Percentiles rank a stretch among this genome's conserved stretches.
Conservation (phyloP, 2,797 vertebrate genomes). For the Urosaurus nigricauda region DNA sequence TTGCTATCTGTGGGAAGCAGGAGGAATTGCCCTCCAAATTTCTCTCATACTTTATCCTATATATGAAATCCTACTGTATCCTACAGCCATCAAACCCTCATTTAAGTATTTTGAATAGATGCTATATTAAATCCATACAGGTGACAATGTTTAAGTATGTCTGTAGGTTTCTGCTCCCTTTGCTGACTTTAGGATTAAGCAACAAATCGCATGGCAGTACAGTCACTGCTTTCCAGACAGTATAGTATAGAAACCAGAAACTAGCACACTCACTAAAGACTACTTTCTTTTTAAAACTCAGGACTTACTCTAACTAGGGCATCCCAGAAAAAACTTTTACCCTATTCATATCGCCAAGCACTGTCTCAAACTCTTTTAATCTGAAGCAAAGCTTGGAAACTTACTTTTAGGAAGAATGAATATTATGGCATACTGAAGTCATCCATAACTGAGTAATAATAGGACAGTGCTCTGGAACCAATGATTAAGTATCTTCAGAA, state of each 20-base stretch:
- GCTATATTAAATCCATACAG: neutral
- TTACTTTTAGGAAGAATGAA: neutral
- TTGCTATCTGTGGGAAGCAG: constrained; percentile 31
- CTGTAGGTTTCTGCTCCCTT: neutral
- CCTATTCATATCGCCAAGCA: neutral
- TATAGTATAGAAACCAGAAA: neutral
- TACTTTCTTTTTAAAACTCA: neutral
- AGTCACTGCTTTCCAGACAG: neutral
- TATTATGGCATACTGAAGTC: neutral
- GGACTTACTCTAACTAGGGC: neutral
- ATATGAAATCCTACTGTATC: neutral
- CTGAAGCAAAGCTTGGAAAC: neutral
- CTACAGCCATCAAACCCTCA: neutral
- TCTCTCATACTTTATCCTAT: neutral
- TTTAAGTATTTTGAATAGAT: constrained; percentile 8
- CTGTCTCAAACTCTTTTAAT: neutral
- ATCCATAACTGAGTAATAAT: neutral
- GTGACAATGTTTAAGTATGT: neutral
- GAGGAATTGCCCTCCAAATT: constrained; percentile 37
- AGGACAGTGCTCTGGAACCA: neutral
- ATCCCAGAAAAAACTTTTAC: neutral
- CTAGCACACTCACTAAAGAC: neutral
- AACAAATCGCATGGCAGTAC: neutral
- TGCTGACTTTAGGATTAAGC: neutral
- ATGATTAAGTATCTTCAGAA: no score